Evolutionary conservation across 2,113 vertebrate species (phyloP), one percentile per base, ranked within the genome.

Genomic region (Burhinus bistriatus): DNA sequence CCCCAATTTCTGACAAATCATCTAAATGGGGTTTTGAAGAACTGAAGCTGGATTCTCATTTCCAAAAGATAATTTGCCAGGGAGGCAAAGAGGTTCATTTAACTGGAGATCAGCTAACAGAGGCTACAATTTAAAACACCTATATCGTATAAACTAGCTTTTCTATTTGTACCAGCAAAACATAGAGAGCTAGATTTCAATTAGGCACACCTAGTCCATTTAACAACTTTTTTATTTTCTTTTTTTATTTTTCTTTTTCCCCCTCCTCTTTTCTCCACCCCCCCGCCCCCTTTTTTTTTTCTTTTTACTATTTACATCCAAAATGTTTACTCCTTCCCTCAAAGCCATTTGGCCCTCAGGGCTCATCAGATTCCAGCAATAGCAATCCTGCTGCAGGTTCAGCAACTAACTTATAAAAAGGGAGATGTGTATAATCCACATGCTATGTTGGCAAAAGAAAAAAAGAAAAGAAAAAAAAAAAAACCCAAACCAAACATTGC

Each of bases 1-100:
- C 8, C 16, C 10, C 0, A 0, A 36, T 30, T 89, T 76, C 49
- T 3, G 3, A 68, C 1, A 0, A 15, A 30, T 38, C 25, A 52
- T 66, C 47, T 23, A 12, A 92, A 38, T 0, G 55, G 10, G 9
- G 11, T 59, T 85, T 83, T 47, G 17, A 76, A 49, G 51, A 78
- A 55, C 17, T 61, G 58, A 76, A 38, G 13, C 12, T 19, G 25
- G 32, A 54, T 85, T 75, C 21, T 61, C 12, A 83, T 68, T 83
- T 80, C 83, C 25, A 25, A 52, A 68, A 69, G 14, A 47, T 4
- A 30, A 62, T 54, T 66, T 55, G 6, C 19, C 2, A 2, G 15
- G 12, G 26, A 89, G 20, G 14, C 2, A 51, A 51, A 69, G 68
- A n/a, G 3, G 1, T 44, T 78, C 3, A 0, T 76, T 72, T 89